Percentiles rank a stretch among this genome's conserved stretches.
Conservation (phyloP, 2,113 vertebrate genomes). For the Rhinopithecus roxellana region DNA sequence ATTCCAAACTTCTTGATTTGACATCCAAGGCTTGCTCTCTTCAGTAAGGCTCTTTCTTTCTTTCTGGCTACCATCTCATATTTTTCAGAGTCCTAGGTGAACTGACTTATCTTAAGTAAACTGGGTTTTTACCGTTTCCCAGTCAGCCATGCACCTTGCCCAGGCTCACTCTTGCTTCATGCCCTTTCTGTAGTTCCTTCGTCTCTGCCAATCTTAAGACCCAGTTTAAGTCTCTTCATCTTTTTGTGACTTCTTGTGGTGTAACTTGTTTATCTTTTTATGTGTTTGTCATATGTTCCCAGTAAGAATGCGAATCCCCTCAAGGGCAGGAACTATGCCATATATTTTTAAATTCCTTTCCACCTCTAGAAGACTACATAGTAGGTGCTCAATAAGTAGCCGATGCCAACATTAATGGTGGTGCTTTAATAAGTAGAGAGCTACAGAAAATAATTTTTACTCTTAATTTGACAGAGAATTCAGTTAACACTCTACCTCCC, state of each 20-base stretch:
- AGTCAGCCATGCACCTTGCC: too few relatives aligned
- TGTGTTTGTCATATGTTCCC: neutral
- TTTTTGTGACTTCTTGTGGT: neutral
- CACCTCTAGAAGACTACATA: neutral
- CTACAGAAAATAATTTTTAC: neutral
- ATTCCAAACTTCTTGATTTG: neutral
- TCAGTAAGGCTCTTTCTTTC: neutral
- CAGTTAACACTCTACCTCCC: neutral
- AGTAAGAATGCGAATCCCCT: neutral
- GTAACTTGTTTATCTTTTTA: neutral
- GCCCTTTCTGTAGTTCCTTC: neutral
- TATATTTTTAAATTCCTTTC: neutral
- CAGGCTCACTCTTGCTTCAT: neutral
- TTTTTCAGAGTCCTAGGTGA: neutral
- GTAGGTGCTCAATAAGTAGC: neutral
- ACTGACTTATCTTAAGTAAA: neutral
- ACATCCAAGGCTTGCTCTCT: neutral
- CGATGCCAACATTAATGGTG: neutral
- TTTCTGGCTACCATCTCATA: neutral
- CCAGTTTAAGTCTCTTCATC: neutral
- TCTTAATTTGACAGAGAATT: constrained; percentile 30
- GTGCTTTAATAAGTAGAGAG: neutral
- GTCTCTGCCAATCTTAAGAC: neutral
- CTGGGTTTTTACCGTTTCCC: neutral
- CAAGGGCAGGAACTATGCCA: neutral